Evolutionary conservation across 2,113 vertebrate genomes (phyloP), one percentile per base, ranked within the genome.

Genomic region (Engraulis encrasicolus): DNA sequence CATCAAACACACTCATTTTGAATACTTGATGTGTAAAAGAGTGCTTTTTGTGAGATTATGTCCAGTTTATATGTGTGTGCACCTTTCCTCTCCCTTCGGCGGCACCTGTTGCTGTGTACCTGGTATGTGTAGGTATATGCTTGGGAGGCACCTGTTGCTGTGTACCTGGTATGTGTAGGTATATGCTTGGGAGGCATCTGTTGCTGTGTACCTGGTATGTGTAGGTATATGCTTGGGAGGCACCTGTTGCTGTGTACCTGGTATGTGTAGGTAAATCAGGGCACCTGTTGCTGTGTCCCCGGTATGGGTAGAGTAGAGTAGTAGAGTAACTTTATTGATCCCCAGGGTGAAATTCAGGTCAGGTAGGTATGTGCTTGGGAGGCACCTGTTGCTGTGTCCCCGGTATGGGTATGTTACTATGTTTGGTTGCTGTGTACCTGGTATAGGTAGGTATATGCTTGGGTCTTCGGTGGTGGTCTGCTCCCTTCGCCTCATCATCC

Each of bases 141-240:
- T 79, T 5, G 85, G 82, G 40, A n/a, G n/a, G n/a, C n/a, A n/a
- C n/a, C n/a, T n/a, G n/a, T n/a, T n/a, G n/a, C n/a, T n/a, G n/a
- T 50, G 38, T 92, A 95, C 95, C 95, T 94, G 93, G 94, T 83
- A 94, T 92, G 23, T 84, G 87, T 61, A 86, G 84, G 58, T 88
- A 86, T 81, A 89, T 89, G 27, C 58, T 79, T 5, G 85, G 82
- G 40, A n/a, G n/a, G n/a, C n/a, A n/a, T n/a, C n/a, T n/a, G n/a
- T n/a, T n/a, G n/a, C n/a, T n/a, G n/a, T 50, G 38, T 92, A 95
- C 95, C 95, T 94, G 93, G 94, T 83, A 94, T 92, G 23, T 84
- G 87, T 61, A 86, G 84, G 58, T 88, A 86, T 81, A 89, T 89
- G 27, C 58, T 79, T 5, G 85, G 82, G 40, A n/a, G n/a, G n/a